Evolutionary conservation across 1,140 invertebrate genomes (phyloP).

Genomic region (Meloidogyne floridensis): DNA sequence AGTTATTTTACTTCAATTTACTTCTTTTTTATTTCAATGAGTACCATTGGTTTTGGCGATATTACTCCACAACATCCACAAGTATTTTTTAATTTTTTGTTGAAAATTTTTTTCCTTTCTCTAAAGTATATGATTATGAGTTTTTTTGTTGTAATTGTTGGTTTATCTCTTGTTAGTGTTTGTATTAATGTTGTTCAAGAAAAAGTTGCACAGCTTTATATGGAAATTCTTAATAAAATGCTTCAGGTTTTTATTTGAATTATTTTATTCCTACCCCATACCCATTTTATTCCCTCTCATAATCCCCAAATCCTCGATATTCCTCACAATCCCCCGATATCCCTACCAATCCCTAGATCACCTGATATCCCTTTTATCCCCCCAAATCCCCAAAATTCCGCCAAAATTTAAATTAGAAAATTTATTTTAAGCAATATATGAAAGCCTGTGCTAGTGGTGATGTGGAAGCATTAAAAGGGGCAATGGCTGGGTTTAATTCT

Average conservation of each 20-base stretch:
- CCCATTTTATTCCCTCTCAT: no score
- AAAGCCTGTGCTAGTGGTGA: constrained; percentile 55
- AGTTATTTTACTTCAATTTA: constrained; percentile 64
- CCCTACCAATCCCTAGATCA: no score
- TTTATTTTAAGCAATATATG: constrained; percentile 54
- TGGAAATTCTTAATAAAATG: constrained; percentile 56
- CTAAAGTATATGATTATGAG: constrained; percentile 81
- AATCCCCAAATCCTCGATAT: no score
- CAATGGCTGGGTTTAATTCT: constrained; percentile 58
- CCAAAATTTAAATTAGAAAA: not conserved
- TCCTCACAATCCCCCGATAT: no score
- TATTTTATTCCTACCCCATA: constrained; percentile 21
- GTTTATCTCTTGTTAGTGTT: constrained; percentile 89
- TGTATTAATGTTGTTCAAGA: constrained; percentile 76
- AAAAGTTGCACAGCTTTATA: constrained; percentile 57
- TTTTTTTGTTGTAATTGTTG: constrained; percentile 88
- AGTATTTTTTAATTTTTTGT: constrained; percentile 4
- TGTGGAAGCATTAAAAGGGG: constrained; percentile 54
- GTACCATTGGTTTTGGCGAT: constrained; percentile 40
- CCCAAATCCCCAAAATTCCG: no score
- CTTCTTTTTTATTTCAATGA: constrained; percentile 62
- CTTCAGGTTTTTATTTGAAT: constrained; percentile 40
- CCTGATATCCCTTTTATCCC: no score
- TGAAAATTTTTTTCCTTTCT: not conserved
- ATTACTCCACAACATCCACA: constrained; percentile 74